Evolutionary conservation across 2,113 vertebrate species (phyloP).

Genomic region (Bagarius yarrelli): DNA sequence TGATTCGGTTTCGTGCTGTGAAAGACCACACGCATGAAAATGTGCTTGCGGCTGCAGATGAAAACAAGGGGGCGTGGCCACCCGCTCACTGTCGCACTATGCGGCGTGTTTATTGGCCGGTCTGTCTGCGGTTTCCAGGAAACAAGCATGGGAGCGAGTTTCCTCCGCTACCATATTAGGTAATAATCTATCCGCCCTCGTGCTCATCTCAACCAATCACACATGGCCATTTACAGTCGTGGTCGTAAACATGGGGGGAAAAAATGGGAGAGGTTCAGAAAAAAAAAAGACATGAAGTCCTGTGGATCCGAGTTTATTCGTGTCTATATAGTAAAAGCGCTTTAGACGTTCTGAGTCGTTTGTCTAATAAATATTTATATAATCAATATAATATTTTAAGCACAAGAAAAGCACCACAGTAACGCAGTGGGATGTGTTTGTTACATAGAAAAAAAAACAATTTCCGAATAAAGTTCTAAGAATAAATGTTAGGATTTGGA

Average conservation of each 20-base stretch:
- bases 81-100: slow-evolving; percentile 20
- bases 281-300: background rate
- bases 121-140: slow-evolving; percentile 53
- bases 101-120: slow-evolving; percentile 43
- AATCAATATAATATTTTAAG: background rate
- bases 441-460: no score
- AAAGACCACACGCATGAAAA: slow-evolving; percentile 20
- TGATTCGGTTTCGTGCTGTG: slow-evolving; percentile 1
- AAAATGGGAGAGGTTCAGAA: slow-evolving; percentile 31
- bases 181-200: slow-evolving; percentile 39
- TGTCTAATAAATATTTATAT: background rate
- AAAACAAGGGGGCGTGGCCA: slow-evolving; percentile 51
- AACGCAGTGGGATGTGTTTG: background rate
- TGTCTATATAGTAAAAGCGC: background rate
- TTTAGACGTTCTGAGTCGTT: background rate
- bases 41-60: slow-evolving; percentile 33
- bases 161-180: slow-evolving; percentile 52
- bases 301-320: no score
- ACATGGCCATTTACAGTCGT: slow-evolving; percentile 34
- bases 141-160: slow-evolving; percentile 39
- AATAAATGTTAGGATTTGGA: no score
- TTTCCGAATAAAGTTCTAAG: no score
- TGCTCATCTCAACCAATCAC: slow-evolving; percentile 51
- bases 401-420: background rate
- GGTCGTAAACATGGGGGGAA: slow-evolving; percentile 53